A percentile compares a stretch with the other conserved stretches of the same genome.
phyloP scores from a whole-genome alignment of 2,888 invertebrate genomes.

The Halocaridina rubra region DNA sequence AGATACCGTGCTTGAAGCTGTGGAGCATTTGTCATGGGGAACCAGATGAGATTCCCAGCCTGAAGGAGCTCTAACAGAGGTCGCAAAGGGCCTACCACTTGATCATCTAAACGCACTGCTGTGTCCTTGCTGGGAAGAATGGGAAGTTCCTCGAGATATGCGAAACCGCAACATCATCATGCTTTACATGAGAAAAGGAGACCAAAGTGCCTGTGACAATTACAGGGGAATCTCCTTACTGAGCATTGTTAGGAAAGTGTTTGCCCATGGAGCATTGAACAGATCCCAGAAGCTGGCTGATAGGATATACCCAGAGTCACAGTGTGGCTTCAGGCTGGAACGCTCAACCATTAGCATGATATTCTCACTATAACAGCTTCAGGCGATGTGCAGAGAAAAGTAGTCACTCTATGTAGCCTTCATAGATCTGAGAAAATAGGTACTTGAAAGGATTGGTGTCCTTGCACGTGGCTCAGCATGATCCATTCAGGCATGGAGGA shows the following conservation, averaged over 20 bases:
- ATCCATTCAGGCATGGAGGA: too few species aligned
- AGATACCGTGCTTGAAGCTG: not conserved
- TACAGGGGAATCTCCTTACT: constrained; percentile 38
- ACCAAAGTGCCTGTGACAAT: constrained; percentile 21
- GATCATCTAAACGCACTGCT: not conserved
- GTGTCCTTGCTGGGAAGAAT: not conserved
- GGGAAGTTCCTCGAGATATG: not conserved
- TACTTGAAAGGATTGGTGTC: too few species aligned
- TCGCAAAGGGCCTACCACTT: not conserved
- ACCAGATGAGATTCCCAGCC: not conserved
- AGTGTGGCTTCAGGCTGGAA: constrained; percentile 30
- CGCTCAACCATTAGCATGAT: constrained; percentile 24
- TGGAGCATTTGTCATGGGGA: not conserved
- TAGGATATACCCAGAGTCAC: constrained; percentile 27
- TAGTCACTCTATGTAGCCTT: not conserved
- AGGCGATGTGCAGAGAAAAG: constrained; percentile 16
- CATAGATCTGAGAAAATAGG: constrained; percentile 33
- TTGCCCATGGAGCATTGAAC: not conserved
- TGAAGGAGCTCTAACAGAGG: constrained; percentile 9
- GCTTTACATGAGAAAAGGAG: too few species aligned
- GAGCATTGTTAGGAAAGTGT: constrained; percentile 9
- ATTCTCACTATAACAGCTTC: constrained; percentile 11
- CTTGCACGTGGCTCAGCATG: too few species aligned
- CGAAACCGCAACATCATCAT: too few species aligned
- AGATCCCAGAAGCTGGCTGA: constrained; percentile 17